These are phyloP conservation scores for Rhynchophorus ferrugineus DNA, from an alignment of 1,140 invertebrate species.

Conservation along the genomic window DNA sequence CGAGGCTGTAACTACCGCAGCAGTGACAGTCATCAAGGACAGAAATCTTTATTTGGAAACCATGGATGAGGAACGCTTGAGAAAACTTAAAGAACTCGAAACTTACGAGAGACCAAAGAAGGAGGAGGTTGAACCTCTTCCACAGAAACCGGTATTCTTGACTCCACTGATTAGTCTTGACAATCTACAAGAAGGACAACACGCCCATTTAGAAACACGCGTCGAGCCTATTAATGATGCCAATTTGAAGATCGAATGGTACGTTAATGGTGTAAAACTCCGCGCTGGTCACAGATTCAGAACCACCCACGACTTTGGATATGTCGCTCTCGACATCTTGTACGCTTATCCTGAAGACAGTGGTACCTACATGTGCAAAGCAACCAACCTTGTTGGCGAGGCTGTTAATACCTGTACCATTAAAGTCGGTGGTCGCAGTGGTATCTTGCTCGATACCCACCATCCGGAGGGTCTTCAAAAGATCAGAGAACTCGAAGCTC, in stretches of 20 bases:
- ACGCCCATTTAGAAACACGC: conserved; percentile 90
- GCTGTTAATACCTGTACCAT: conserved; percentile 87
- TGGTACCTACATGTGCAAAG: conserved; percentile 90
- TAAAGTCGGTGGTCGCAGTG: conserved; percentile 68
- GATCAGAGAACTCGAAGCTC: conserved; percentile 80
- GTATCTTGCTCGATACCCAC: conserved; percentile 83
- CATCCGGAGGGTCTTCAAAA: conserved; percentile 90
- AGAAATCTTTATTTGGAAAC: conserved; percentile 79
- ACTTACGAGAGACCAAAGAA: conserved; percentile 66
- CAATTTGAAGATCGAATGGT: conserved; percentile 94
- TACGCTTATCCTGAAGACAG: conserved; percentile 91
- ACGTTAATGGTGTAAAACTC: conserved; percentile 74
- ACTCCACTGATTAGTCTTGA: conserved; percentile 79
- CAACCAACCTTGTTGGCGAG: conserved; percentile 85
- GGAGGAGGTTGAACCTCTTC: conserved; percentile 66
- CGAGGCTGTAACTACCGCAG: conserved; percentile 85
- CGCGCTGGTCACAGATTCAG: conserved; percentile 79
- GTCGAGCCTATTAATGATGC: conserved; percentile 94
- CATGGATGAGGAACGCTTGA: conserved; percentile 76
- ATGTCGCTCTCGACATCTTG: conserved; percentile 88
- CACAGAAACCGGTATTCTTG: conserved; percentile 78
- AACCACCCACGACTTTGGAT: conserved; percentile 92
- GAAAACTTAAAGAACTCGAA: conserved; percentile 85
- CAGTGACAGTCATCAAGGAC: conserved; percentile 79
- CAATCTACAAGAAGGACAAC: conserved; percentile 82